Evolutionary conservation across 2,888 invertebrate species (phyloP).

Genomic region (Seladonia tumulorum): DNA sequence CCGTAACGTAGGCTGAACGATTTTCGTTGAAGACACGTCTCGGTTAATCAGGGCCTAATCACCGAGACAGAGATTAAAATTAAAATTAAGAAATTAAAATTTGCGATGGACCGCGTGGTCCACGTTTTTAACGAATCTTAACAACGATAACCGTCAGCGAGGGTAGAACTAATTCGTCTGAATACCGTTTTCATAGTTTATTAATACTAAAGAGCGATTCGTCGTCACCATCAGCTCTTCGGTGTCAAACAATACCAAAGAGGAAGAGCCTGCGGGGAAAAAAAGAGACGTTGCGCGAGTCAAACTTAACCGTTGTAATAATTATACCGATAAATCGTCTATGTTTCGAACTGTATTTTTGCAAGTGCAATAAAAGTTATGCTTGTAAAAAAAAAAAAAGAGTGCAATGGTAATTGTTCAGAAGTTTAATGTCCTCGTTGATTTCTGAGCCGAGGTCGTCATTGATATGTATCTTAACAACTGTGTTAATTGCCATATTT

Average conservation of each 20-base stretch:
- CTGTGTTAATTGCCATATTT: not conserved
- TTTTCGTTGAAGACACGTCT: not conserved
- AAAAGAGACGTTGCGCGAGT: not conserved
- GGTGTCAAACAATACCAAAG: conserved; percentile 52
- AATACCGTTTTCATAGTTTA: not conserved
- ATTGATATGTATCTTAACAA: not conserved
- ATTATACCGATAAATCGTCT: conserved; percentile 55
- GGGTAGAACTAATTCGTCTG: not conserved
- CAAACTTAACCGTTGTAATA: conserved; percentile 51
- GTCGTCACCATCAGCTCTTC: conserved; percentile 28
- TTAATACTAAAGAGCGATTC: conserved; percentile 6
- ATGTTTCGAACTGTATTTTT: conserved; percentile 78
- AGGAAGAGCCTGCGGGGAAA: conserved; percentile 19
- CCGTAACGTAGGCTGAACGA: conserved; percentile 47
- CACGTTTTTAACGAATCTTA: conserved; percentile 6
- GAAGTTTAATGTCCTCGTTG: not conserved
- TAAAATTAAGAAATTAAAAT: too few species aligned
- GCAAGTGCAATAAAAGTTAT: conserved; percentile 78
- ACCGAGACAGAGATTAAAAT: not conserved
- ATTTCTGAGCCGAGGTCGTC: not conserved
- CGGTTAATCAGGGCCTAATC: not conserved
- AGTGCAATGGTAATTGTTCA: not conserved
- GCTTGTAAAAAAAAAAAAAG: conserved; percentile 81
- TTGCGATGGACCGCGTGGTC: not conserved
- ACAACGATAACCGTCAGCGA: not conserved